Conservation (phyloP, 2,113 vertebrate species). For the Pterocles burchelli region DNA sequence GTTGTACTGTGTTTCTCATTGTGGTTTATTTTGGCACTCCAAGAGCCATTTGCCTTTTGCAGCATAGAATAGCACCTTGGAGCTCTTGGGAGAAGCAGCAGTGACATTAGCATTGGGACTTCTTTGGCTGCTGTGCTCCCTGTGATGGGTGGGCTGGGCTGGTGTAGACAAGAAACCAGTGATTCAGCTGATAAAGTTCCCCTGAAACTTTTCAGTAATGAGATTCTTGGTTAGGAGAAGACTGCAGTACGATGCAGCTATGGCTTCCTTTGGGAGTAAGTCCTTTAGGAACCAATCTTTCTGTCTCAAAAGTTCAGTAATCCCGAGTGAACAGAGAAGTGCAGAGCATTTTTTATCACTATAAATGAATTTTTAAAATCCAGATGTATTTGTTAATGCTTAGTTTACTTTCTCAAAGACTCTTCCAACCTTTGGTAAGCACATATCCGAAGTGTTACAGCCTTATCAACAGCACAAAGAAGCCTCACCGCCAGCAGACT, state of each 20-base stretch:
- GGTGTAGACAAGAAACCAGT: neutral
- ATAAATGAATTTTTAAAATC: neutral
- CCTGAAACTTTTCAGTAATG: neutral
- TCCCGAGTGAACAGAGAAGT: neutral
- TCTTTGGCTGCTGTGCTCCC: neutral
- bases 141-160: neutral
- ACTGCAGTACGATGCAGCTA: neutral
- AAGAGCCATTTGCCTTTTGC: neutral
- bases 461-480: neutral
- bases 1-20: neutral
- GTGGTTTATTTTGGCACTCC: neutral
- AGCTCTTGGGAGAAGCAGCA: neutral
- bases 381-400: neutral
- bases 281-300: neutral
- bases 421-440: neutral
- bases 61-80: neutral
- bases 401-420: neutral
- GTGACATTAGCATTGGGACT: neutral
- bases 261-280: neutral
- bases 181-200: neutral
- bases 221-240: neutral
- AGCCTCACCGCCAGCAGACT: neutral
- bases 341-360: neutral
- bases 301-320: neutral
- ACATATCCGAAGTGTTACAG: fast-evolving